Evolutionary conservation across 2,113 vertebrate genomes (phyloP).

Genomic region (Motacilla tschutschensis): DNA sequence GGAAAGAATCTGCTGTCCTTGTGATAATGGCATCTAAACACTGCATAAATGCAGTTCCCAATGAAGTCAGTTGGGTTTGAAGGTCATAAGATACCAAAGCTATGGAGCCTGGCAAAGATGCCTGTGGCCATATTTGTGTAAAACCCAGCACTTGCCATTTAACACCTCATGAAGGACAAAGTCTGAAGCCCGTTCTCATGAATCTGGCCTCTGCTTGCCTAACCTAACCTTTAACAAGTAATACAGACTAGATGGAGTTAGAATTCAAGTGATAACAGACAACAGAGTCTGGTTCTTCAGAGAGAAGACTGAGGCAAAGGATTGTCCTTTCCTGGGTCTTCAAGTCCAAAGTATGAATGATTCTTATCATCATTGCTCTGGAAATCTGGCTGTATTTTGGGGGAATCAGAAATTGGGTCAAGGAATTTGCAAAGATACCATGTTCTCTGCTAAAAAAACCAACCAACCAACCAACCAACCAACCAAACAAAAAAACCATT

Average conservation of each 20-base stretch:
- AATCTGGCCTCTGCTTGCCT: not conserved
- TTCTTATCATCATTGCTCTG: not conserved
- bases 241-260: not conserved
- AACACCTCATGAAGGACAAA: not conserved
- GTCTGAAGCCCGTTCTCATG: not conserved
- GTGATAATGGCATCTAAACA: not conserved
- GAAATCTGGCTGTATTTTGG: not conserved
- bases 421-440: not conserved
- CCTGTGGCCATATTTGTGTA: not conserved
- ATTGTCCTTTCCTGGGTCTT: fast-evolving
- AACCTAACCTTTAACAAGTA: not conserved
- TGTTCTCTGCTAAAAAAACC: not conserved
- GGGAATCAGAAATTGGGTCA: not conserved
- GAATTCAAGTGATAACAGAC: not conserved
- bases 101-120: not conserved
- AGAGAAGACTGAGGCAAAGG: not conserved
- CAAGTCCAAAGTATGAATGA: not conserved
- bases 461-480: too few species aligned
- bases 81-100: not conserved
- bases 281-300: not conserved
- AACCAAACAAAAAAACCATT: too few species aligned
- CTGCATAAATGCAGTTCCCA: not conserved
- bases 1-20: not conserved
- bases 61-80: not conserved
- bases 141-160: not conserved